Percentiles rank a stretch among this genome's conserved stretches.
Evolutionary conservation across 2,113 vertebrate genomes (phyloP).

Genomic region (Campylomormyrus numenius): DNA sequence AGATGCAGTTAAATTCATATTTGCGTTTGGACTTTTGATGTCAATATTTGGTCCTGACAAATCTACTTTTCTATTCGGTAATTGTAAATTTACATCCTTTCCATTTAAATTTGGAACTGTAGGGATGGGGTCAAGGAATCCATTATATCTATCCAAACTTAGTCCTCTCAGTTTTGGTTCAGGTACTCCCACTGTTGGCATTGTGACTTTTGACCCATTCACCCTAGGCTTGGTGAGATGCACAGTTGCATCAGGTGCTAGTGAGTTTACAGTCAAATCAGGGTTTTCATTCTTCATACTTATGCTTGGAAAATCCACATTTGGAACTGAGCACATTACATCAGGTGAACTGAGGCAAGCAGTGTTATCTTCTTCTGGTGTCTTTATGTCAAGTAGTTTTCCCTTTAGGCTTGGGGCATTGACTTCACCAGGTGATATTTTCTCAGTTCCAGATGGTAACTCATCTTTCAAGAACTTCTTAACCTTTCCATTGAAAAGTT

Average conservation of each 20-base stretch:
- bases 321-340: background rate
- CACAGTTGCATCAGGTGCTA: conserved; percentile 1
- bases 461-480: conserved; percentile 24
- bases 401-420: conserved; percentile 38
- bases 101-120: conserved; percentile 18
- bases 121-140: conserved; percentile 37
- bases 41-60: conserved; percentile 6
- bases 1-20: conserved; percentile 38
- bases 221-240: conserved; percentile 18
- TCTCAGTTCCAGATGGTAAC: conserved; percentile 27
- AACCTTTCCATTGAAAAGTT: conserved; percentile 27
- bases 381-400: conserved; percentile 37
- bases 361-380: background rate
- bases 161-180: conserved; percentile 42
- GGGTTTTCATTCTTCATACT: conserved; percentile 16
- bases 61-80: background rate
- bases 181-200: conserved; percentile 37
- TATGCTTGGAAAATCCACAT: conserved; percentile 30
- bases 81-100: background rate
- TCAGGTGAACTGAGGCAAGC: background rate
- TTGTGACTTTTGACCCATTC: conserved; percentile 31
- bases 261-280: conserved; percentile 18
- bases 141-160: conserved; percentile 38
- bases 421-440: conserved; percentile 33
- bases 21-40: conserved; percentile 30